Percentiles rank a stretch among this genome's conserved stretches.
phyloP scores from a whole-genome alignment of 2,113 vertebrate species.

The Urocitellus parryii region DNA sequence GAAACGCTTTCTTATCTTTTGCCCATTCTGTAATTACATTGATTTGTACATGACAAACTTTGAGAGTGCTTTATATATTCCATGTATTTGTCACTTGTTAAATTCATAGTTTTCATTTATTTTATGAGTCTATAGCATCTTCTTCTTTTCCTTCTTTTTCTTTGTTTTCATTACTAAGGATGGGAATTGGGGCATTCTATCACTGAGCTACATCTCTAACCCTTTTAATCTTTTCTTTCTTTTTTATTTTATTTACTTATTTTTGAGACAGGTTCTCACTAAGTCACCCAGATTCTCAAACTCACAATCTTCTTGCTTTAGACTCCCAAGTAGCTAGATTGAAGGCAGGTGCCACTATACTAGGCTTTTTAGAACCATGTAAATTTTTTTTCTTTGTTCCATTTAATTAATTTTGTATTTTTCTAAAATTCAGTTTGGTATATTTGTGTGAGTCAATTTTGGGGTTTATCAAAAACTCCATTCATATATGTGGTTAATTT shows the following conservation, averaged over 20 bases:
- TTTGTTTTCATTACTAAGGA: background rate
- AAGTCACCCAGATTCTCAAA: no score
- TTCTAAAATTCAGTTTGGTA: background rate
- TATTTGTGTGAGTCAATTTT: background rate
- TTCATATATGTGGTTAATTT: background rate
- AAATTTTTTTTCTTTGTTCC: background rate
- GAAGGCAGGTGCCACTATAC: no score
- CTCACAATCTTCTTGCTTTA: no score
- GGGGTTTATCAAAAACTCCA: background rate
- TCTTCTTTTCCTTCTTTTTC: background rate
- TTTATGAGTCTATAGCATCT: background rate
- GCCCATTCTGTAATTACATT: background rate
- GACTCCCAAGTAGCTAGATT: background rate
- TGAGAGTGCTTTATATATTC: background rate
- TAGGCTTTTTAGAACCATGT: background rate
- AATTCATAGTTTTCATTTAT: background rate
- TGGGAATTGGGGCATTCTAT: no score
- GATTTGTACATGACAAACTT: background rate
- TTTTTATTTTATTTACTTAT: no score
- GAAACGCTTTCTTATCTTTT: background rate
- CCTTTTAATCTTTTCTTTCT: no score
- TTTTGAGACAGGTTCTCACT: no score
- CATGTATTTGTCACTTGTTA: background rate
- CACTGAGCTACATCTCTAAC: no score
- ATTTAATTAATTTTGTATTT: background rate